Evolutionary conservation across 2,888 invertebrate species (phyloP).

Genomic region (Sarcophaga carnaria): DNA sequence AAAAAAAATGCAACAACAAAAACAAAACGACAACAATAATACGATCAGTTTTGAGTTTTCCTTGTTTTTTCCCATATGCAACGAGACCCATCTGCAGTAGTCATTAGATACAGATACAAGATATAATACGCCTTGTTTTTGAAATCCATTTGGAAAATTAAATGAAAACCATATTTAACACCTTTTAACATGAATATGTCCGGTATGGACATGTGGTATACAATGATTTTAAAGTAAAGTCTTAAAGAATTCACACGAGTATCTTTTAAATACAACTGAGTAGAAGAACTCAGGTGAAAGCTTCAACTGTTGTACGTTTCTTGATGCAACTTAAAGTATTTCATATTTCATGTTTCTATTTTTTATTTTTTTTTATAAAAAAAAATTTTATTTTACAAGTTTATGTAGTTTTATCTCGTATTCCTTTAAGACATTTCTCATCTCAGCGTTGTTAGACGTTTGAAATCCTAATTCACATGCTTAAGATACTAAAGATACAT

Average conservation of each 20-base stretch:
- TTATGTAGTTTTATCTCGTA: background rate
- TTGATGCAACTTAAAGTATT: background rate
- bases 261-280: background rate
- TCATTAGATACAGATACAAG: slow-evolving; percentile 50
- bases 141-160: slow-evolving; percentile 54
- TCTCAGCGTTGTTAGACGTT: background rate
- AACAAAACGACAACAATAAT: slow-evolving; percentile 15
- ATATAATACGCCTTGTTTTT: background rate
- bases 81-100: slow-evolving; percentile 53
- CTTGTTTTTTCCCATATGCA: background rate
- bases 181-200: slow-evolving; percentile 52
- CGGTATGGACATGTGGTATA: slow-evolving; percentile 32
- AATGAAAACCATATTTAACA: slow-evolving; percentile 64
- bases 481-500: background rate
- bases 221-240: slow-evolving; percentile 17
- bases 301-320: slow-evolving; percentile 1
- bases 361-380: background rate
- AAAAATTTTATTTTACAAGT: slow-evolving; percentile 15
- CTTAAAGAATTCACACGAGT: slow-evolving; percentile 54
- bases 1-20: slow-evolving; percentile 22
- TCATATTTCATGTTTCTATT: slow-evolving; percentile 6
- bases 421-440: background rate
- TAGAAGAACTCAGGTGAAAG: background rate
- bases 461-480: background rate
- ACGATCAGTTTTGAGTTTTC: slow-evolving; percentile 32